Conservation (phyloP, 2,888 invertebrate genomes). For the Lochmaea crataegi region DNA sequence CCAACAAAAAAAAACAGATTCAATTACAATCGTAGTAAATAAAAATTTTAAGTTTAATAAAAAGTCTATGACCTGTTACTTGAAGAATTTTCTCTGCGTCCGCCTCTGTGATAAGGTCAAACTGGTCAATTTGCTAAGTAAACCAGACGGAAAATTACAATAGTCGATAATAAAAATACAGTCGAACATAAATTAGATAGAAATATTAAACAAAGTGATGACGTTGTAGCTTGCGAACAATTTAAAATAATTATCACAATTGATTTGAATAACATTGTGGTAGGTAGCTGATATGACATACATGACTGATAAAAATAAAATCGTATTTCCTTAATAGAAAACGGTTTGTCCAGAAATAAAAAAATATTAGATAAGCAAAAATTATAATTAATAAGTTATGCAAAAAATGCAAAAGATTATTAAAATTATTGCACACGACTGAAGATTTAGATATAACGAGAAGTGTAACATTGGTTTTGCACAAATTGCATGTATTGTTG, state of each 20-base stretch:
- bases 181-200: constrained; percentile 11
- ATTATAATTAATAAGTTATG: background rate
- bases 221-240: constrained; percentile 9
- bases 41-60: background rate
- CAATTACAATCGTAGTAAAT: too few species aligned
- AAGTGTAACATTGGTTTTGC: background rate
- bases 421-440: background rate
- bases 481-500: constrained; percentile 3
- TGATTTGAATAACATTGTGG: constrained; percentile 8
- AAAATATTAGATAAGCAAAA: too few species aligned
- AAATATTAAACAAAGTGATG: constrained; percentile 6
- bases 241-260: constrained; percentile 7
- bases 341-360: too few species aligned
- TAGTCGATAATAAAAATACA: constrained; percentile 5
- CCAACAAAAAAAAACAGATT: too few species aligned
- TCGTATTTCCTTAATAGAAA: too few species aligned
- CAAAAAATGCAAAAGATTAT: background rate
- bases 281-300: background rate
- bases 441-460: background rate
- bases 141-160: constrained; percentile 15
- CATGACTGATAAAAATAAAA: background rate
- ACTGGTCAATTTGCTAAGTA: constrained; percentile 12
- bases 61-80: background rate
- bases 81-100: background rate
- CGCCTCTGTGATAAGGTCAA: constrained; percentile 3